Conservation (phyloP, 2,888 invertebrate genomes). For the Melinaea menophilus region DNA sequence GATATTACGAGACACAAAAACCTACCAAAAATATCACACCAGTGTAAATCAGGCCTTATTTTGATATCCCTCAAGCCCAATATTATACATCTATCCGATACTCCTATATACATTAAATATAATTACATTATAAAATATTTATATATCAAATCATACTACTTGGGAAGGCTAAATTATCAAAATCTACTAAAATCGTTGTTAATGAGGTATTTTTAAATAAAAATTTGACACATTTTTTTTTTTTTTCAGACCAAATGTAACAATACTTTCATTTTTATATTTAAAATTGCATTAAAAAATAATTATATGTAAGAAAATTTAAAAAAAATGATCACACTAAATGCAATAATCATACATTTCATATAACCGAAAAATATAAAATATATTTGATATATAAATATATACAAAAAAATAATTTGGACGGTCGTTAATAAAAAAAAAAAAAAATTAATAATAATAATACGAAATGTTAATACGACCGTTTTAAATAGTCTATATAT, state of each 20-base stretch:
- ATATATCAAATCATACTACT: conserved; percentile 12
- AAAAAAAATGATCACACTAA: too few relatives aligned
- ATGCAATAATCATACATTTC: too few relatives aligned
- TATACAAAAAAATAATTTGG: conserved; percentile 3
- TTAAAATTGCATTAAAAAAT: too few relatives aligned
- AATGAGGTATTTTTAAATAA: conserved; percentile 20
- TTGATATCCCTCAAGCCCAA: too few relatives aligned
- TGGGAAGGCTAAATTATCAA: conserved; percentile 13
- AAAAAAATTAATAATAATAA: neutral
- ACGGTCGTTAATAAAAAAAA: neutral
- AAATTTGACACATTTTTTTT: conserved; percentile 21
- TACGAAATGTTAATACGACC: too few relatives aligned
- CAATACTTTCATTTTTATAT: too few relatives aligned
- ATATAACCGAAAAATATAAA: neutral
- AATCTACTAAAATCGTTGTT: conserved; percentile 28
- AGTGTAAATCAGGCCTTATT: too few relatives aligned
- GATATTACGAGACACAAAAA: too few relatives aligned
- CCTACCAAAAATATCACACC: too few relatives aligned
- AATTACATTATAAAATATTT: neutral
- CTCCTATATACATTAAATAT: neutral
- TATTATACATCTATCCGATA: neutral
- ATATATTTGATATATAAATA: neutral
- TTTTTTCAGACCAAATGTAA: neutral
- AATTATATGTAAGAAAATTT: too few relatives aligned
- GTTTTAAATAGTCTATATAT: too few relatives aligned